Base-by-base conservation (phyloP, 2,113 vertebrate species). In the Butorides virescens region DNA sequence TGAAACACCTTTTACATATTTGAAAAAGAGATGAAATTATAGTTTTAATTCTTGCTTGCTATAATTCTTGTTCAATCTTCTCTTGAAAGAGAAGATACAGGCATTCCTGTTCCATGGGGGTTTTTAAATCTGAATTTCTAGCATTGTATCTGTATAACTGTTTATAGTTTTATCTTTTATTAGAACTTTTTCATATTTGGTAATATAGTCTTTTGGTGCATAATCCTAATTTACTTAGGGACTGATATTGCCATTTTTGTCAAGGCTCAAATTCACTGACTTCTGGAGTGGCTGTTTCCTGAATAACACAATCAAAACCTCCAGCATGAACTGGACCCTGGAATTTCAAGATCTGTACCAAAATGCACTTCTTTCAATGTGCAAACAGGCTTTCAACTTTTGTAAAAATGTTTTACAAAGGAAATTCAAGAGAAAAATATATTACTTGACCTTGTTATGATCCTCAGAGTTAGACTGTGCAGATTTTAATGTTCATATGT, bases 71-170 rank as follows among this genome's bases (percentile, higher is more conserved):
- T 15, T 46, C 11, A 34, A 0, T 18, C 5, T 59, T 59, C 30
- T 59, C 7, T 27, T 55, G 56, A 39, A 73, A 30, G 13, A 37
- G 5, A 71, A 36, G 13, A 50, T 36, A 55, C 20, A 47, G 10
- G 6, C 15, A 52, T 61, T 74, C 17, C 15, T 55, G 5, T 36
- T 77, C 17, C 3, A 3, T 42, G 9, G 0, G 0, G 42, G 5
- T 22, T 34, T 49, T 29, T 10, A 5, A 68, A 36, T 39, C 16
- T 53, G 63, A 15, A 58, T 63, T 92, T 79, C 25, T 72, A 46
- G n/a, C 5, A 14, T 20, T 63, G 8, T 23, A 34, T n/a, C 23
- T 39, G 5, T 49, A 13, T 49, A 75, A 13, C 32, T 62, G 2
- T 44, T 75, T 23, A 23, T 22, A 53, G 8, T 26, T 74, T 59